phyloP scores from a whole-genome alignment of 2,888 invertebrate species.

The Galeopsomyia nigrocyanea region DNA sequence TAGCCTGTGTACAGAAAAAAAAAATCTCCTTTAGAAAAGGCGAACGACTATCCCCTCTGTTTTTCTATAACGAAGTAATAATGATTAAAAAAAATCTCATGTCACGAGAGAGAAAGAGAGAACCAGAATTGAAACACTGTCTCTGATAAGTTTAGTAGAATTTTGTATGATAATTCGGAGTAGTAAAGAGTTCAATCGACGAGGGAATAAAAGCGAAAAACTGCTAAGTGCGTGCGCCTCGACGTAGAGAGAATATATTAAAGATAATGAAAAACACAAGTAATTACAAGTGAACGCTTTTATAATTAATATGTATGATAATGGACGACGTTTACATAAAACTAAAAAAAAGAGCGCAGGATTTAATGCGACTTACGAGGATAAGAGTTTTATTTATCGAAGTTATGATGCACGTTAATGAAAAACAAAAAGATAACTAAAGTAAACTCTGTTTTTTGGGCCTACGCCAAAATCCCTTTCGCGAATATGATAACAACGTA shows the following conservation, averaged over 20 bases:
- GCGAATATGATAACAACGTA: slow-evolving; percentile 30
- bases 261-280: slow-evolving; percentile 10
- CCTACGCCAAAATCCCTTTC: slow-evolving; percentile 33
- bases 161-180: slow-evolving; percentile 44
- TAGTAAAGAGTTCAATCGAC: slow-evolving; percentile 28
- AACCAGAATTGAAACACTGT: slow-evolving; percentile 25
- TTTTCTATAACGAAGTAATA: background rate
- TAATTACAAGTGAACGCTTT: slow-evolving; percentile 37
- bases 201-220: background rate
- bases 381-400: slow-evolving; percentile 29
- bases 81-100: too few species aligned
- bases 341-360: slow-evolving; percentile 14
- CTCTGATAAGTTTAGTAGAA: slow-evolving; percentile 36
- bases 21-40: too few species aligned
- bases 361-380: slow-evolving; percentile 36
- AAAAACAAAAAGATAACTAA: too few species aligned
- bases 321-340: slow-evolving; percentile 38
- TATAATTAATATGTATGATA: slow-evolving; percentile 46
- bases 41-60: slow-evolving; percentile 5
- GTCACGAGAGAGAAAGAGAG: background rate
- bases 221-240: slow-evolving; percentile 10
- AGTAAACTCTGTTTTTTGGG: slow-evolving; percentile 41
- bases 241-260: slow-evolving; percentile 13
- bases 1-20: too few species aligned
- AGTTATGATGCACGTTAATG: slow-evolving; percentile 26